A percentile compares a stretch with the other conserved stretches of the same genome.
Evolutionary conservation across 2,797 vertebrate genomes (phyloP).

Genomic region (Martes flavigula): DNA sequence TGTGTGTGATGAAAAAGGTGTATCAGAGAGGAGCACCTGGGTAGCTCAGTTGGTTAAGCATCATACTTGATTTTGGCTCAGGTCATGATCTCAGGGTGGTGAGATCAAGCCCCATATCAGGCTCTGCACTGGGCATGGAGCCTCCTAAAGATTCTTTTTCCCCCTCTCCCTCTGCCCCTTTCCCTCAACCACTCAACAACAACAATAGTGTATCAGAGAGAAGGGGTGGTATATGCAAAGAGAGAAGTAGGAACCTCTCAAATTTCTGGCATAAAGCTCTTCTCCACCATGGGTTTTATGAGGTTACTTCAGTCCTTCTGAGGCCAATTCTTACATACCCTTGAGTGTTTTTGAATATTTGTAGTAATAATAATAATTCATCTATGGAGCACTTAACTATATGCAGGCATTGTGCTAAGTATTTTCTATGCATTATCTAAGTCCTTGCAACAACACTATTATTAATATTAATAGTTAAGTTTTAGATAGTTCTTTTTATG

Average conservation of each 20-base stretch:
- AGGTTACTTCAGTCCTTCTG: neutral
- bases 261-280: neutral
- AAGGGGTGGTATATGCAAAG: neutral
- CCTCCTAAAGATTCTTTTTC: neutral
- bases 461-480: neutral
- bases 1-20: neutral
- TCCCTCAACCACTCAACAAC: neutral
- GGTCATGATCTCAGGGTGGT: neutral
- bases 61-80: neutral
- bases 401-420: neutral
- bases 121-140: neutral
- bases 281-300: neutral
- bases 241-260: neutral
- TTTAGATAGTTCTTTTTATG: neutral
- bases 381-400: neutral
- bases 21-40: neutral
- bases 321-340: neutral
- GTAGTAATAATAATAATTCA: neutral
- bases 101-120: neutral
- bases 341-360: neutral
- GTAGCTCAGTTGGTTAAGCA: neutral
- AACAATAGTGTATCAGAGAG: neutral
- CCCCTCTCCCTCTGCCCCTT: neutral
- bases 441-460: neutral
- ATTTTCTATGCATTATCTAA: constrained; percentile 9